These are phyloP conservation scores for Diglossa cyanea DNA, from an alignment of 2,797 vertebrate genomes.

Conservation along the genomic window DNA sequence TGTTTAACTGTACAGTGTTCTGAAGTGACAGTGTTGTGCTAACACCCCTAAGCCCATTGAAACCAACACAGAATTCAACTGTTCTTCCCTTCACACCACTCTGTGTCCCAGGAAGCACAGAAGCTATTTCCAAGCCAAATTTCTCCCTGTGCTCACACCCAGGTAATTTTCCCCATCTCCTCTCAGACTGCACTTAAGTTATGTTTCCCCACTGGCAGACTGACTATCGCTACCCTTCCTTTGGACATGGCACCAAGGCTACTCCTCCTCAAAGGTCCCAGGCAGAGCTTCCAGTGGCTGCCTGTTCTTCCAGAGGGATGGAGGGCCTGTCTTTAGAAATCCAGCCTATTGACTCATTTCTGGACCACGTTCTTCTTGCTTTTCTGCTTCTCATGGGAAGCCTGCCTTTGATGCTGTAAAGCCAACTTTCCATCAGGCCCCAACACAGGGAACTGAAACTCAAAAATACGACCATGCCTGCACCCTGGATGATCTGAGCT, in stretches of 20 bases:
- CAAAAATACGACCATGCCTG: neutral
- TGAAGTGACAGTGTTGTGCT: neutral
- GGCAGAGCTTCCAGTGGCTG: neutral
- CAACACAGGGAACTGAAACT: neutral
- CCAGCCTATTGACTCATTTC: neutral
- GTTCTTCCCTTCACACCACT: neutral
- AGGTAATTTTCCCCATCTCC: neutral
- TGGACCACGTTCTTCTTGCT: neutral
- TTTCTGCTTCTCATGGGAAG: neutral
- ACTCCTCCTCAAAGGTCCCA: neutral
- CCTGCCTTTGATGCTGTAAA: neutral
- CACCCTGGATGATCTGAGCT: neutral
- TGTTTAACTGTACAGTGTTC: neutral
- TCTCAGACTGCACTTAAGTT: neutral
- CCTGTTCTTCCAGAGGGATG: neutral
- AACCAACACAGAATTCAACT: neutral
- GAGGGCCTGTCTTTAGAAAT: neutral
- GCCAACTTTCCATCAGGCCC: neutral
- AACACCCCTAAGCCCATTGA: neutral
- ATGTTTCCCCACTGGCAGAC: neutral
- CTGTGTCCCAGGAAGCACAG: neutral
- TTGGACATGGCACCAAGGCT: neutral
- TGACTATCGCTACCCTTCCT: rapidly evolving
- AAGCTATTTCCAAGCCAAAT: neutral
- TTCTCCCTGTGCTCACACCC: neutral